These are phyloP conservation scores for Strix uralensis DNA, from an alignment of 2,113 vertebrate genomes.

Conservation along the genomic window DNA sequence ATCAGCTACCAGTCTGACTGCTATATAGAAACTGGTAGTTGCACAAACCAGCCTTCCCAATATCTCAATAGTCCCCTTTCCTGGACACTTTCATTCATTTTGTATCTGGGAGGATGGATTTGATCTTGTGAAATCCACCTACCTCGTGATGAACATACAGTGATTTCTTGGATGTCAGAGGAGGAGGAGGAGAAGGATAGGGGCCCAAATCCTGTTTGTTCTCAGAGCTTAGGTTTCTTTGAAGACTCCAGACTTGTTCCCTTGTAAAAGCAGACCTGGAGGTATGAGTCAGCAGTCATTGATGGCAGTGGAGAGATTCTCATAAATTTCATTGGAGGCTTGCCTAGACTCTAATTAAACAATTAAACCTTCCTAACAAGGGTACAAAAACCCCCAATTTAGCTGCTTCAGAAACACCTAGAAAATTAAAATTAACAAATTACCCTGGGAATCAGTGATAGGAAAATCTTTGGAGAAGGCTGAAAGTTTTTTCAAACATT, in stretches of 20 bases:
- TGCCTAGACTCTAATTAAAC: constrained; percentile 15
- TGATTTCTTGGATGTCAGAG: neutral
- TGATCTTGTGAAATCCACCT: neutral
- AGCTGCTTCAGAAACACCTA: neutral
- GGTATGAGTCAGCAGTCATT: neutral
- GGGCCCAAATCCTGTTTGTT: neutral
- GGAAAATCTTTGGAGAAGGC: neutral
- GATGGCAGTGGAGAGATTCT: neutral
- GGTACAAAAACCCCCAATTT: neutral
- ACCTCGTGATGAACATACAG: neutral
- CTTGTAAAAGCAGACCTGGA: neutral
- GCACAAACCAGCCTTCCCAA: neutral
- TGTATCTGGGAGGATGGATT: neutral
- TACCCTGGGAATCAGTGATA: neutral
- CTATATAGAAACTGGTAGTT: neutral
- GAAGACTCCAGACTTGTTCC: neutral
- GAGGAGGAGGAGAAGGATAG: neutral
- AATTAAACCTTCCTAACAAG: constrained; percentile 4
- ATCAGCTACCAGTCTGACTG: neutral
- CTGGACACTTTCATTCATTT: neutral
- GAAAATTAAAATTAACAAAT: constrained; percentile 10
- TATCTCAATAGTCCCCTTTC: neutral
- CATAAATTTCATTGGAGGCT: neutral
- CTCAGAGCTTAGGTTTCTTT: neutral
- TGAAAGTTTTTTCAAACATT: neutral